Percentiles rank a stretch among this genome's conserved stretches.
Conservation (phyloP, 2,113 vertebrate genomes). For the Panthera tigris region DNA sequence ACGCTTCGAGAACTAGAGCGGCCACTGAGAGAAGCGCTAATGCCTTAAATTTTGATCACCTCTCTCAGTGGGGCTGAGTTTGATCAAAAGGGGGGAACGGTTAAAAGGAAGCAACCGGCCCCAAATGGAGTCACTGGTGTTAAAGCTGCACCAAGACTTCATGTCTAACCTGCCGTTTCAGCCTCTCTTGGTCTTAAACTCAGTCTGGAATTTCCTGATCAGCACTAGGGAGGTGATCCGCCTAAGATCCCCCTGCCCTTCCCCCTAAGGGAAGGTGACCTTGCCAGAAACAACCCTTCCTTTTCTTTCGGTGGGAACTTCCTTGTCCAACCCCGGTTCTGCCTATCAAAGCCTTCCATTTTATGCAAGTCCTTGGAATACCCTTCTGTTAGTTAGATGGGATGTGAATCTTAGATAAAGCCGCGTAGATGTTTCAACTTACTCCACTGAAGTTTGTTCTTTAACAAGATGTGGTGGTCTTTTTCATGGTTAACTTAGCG, state of each 20-base stretch:
- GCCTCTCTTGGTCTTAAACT: background rate
- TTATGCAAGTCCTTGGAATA: background rate
- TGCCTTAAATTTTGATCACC: background rate
- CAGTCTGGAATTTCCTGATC: background rate
- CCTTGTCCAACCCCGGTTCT: background rate
- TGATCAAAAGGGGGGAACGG: background rate
- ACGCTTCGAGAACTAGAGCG: background rate
- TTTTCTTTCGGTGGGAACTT: background rate
- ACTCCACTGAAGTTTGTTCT: background rate
- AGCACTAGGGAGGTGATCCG: background rate
- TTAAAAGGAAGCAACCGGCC: background rate
- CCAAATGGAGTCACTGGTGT: background rate
- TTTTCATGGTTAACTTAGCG: slow-evolving; percentile 25
- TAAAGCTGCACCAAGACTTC: background rate
- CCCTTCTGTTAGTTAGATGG: background rate
- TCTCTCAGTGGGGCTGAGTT: background rate
- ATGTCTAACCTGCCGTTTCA: background rate
- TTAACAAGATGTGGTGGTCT: background rate
- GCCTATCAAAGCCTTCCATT: background rate
- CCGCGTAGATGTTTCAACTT: background rate
- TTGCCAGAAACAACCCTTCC: background rate
- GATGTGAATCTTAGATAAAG: background rate
- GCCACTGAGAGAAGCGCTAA: background rate
- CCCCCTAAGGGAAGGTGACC: background rate
- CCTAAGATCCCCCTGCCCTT: background rate